Evolutionary conservation across 2,888 invertebrate genomes (phyloP).

Genomic region (Stenoptilia bipunctidactyla): DNA sequence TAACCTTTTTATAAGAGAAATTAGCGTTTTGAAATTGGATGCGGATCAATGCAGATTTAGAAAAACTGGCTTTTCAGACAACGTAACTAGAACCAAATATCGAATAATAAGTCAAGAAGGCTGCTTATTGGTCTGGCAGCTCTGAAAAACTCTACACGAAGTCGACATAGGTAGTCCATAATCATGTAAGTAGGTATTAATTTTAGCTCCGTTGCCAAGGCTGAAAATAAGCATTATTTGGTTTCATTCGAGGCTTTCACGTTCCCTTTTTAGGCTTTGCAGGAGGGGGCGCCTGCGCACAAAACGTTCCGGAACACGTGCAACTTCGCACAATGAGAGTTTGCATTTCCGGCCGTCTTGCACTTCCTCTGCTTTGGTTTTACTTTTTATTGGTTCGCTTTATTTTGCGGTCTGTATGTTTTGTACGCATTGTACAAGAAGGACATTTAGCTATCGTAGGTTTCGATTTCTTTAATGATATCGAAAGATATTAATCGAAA

Average conservation of each 20-base stretch:
- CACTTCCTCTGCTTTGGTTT: conserved; percentile 66
- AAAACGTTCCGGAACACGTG: conserved; percentile 71
- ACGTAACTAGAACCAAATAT: no score
- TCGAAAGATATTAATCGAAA: conserved; percentile 61
- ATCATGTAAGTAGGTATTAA: not conserved
- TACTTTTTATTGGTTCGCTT: conserved; percentile 62
- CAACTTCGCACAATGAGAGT: conserved; percentile 65
- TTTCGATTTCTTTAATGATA: conserved; percentile 71
- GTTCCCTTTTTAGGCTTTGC: conserved; percentile 36
- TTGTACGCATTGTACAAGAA: conserved; percentile 50
- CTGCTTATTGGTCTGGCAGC: no score
- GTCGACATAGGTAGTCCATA: no score
- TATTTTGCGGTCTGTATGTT: conserved; percentile 54
- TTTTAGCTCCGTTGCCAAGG: not conserved
- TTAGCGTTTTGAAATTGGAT: no score
- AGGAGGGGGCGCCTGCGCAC: conserved; percentile 40
- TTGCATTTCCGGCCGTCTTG: conserved; percentile 69
- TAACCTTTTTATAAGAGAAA: no score
- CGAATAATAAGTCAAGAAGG: no score
- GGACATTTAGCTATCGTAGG: conserved; percentile 62
- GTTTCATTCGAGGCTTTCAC: conserved; percentile 36
- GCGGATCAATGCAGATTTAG: no score
- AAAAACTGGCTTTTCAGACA: no score
- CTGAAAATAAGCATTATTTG: conserved; percentile 40
- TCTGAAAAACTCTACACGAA: no score